Evolutionary conservation across 1,140 invertebrate genomes (phyloP).

Genomic region (Rhopalosiphum maidis): DNA sequence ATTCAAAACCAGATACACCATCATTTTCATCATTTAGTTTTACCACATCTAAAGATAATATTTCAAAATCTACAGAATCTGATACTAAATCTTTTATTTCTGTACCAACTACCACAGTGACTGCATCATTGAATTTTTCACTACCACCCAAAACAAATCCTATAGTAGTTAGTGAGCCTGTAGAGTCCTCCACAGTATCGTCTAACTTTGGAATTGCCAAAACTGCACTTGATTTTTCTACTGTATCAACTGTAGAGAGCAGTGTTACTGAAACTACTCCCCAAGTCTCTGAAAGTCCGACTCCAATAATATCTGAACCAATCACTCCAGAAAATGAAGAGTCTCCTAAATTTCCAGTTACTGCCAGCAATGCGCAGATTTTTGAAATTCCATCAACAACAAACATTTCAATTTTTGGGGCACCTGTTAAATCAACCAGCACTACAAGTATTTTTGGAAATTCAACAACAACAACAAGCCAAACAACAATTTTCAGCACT

Average conservation of each 20-base stretch:
- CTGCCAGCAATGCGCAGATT: background rate
- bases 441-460: constrained; percentile 29
- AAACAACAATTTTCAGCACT: constrained; percentile 17
- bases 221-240: background rate
- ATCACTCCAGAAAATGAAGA: constrained; percentile 37
- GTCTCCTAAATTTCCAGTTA: background rate
- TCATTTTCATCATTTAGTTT: constrained; percentile 42
- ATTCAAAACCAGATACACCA: constrained; percentile 36
- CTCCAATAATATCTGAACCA: constrained; percentile 52
- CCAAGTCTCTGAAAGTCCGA: constrained; percentile 31
- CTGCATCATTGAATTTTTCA: constrained; percentile 2
- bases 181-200: background rate
- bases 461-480: background rate
- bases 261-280: background rate
- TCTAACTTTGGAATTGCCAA: constrained; percentile 16
- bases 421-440: background rate
- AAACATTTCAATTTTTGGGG: constrained; percentile 23
- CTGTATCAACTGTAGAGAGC: background rate
- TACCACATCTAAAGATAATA: background rate
- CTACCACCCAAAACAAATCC: background rate
- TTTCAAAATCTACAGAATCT: constrained; percentile 1
- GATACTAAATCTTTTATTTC: constrained; percentile 35
- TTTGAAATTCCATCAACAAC: constrained; percentile 39
- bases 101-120: background rate
- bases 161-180: background rate